Evolutionary conservation across 2,888 invertebrate genomes (phyloP).

Genomic region (Trissoscelio sp.): DNA sequence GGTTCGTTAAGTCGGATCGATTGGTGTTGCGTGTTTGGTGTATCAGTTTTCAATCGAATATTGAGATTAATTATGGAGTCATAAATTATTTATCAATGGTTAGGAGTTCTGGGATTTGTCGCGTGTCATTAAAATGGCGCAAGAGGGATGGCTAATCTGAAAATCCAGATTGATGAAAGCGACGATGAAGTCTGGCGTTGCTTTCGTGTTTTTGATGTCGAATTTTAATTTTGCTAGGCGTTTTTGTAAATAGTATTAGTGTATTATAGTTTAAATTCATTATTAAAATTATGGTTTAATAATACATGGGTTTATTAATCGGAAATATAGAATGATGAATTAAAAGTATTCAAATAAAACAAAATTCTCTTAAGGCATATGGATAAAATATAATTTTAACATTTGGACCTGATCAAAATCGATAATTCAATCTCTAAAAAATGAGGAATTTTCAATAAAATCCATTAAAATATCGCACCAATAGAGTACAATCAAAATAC

Average conservation of each 20-base stretch:
- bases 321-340: no score
- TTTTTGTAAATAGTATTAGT: not conserved
- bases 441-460: no score
- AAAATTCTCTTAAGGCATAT: no score
- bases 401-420: no score
- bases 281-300: no score
- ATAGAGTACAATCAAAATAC: no score
- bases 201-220: conserved; percentile 7
- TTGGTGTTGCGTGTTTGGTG: not conserved
- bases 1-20: conserved; percentile 18
- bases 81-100: conserved; percentile 43
- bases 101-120: conserved; percentile 20
- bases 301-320: no score
- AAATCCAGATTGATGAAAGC: conserved; percentile 52
- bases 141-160: conserved; percentile 19
- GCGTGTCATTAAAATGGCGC: conserved; percentile 21
- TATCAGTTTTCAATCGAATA: conserved; percentile 19
- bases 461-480: no score
- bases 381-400: no score
- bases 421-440: no score
- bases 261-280: not conserved
- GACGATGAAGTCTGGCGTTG: conserved; percentile 11
- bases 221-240: conserved; percentile 7
- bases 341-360: no score
- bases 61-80: conserved; percentile 29